Percentiles rank a stretch among this genome's conserved stretches.
Evolutionary conservation across 1,140 invertebrate genomes (phyloP).

Genomic region (Marisa cornuarietis): DNA sequence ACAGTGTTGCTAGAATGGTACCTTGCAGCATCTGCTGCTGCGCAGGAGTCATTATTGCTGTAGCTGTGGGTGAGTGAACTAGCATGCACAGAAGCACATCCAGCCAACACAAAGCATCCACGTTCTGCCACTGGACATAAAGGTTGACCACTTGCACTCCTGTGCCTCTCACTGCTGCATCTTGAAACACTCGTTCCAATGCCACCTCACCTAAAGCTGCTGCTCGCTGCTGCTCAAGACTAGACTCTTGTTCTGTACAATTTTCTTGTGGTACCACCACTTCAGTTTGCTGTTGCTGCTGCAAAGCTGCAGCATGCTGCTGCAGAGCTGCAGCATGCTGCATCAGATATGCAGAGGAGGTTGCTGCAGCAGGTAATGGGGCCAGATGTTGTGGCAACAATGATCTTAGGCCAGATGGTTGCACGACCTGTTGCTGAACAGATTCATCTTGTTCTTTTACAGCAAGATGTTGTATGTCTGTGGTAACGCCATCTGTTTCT

Average conservation of each 20-base stretch:
- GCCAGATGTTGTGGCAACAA: slow-evolving; percentile 6
- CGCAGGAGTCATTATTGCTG: slow-evolving; percentile 27
- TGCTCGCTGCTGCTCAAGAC: not conserved
- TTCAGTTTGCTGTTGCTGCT: slow-evolving; percentile 15
- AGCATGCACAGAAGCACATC: slow-evolving; percentile 59
- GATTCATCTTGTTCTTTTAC: slow-evolving; percentile 11
- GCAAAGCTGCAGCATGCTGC: not conserved
- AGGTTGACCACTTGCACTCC: slow-evolving; percentile 25
- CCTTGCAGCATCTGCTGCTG: slow-evolving; percentile 24
- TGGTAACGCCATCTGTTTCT: slow-evolving; percentile 4
- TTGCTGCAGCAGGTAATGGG: not conserved
- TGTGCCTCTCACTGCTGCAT: not conserved
- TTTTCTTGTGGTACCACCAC: not conserved
- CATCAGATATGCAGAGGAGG: not conserved
- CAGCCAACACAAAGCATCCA: slow-evolving; percentile 62
- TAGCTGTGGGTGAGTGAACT: slow-evolving; percentile 50
- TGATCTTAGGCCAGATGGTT: not conserved
- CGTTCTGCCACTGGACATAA: slow-evolving; percentile 59
- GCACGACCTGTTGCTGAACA: not conserved
- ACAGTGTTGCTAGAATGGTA: slow-evolving; percentile 45
- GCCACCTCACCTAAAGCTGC: not conserved
- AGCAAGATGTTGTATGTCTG: slow-evolving; percentile 3
- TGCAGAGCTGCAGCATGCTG: not conserved
- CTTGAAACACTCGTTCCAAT: slow-evolving; percentile 6
- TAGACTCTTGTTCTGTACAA: not conserved